A percentile compares a stretch with the other conserved stretches of the same genome.
phyloP scores from a whole-genome alignment of 2,888 invertebrate genomes.

The Alloplasta piceator region DNA sequence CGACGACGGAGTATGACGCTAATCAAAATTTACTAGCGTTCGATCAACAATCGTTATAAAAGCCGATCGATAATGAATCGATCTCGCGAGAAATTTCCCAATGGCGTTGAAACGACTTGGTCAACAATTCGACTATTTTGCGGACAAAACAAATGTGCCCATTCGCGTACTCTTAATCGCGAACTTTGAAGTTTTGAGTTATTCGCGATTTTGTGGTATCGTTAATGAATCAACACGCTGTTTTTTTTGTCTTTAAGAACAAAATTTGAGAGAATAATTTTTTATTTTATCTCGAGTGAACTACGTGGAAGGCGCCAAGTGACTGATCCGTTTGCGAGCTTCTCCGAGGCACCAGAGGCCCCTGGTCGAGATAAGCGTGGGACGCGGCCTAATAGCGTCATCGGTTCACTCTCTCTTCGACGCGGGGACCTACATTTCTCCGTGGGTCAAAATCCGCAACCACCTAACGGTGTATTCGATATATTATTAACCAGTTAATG shows the following conservation, averaged over 20 bases:
- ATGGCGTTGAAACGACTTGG: constrained; percentile 32
- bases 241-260: constrained; percentile 17
- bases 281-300: constrained; percentile 34
- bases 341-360: constrained; percentile 46
- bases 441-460: constrained; percentile 40
- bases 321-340: constrained; percentile 61
- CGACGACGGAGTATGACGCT: not conserved
- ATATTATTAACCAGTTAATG: not conserved
- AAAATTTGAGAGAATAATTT: constrained; percentile 19
- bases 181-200: not conserved
- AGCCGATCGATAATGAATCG: constrained; percentile 37
- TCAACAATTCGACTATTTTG: constrained; percentile 16
- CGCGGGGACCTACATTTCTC: constrained; percentile 63
- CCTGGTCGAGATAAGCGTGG: constrained; percentile 66
- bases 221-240: not conserved
- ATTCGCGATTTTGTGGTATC: not conserved
- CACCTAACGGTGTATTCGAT: constrained; percentile 43
- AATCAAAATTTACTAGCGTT: not conserved
- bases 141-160: constrained; percentile 6
- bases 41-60: constrained; percentile 35
- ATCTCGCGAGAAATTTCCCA: constrained; percentile 10
- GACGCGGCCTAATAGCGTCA: constrained; percentile 73
- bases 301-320: constrained; percentile 62
- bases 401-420: constrained; percentile 73
- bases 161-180: constrained; percentile 19